Base-by-base conservation (phyloP, 2,888 invertebrate genomes). In the Pachydiplax longipennis region DNA sequence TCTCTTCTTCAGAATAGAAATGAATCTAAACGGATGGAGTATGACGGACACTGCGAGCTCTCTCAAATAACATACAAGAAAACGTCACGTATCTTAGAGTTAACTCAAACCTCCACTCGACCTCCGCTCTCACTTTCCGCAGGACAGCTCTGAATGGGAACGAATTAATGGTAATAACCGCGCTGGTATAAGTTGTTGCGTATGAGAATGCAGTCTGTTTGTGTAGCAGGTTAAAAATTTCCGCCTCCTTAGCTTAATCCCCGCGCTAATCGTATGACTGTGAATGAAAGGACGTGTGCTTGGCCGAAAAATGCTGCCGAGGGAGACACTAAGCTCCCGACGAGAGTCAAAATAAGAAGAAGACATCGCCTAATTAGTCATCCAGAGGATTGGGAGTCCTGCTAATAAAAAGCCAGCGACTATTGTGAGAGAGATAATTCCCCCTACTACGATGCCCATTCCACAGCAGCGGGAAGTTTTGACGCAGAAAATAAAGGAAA, bases 301-400 rank as follows among this genome's bases (percentile, higher is more conserved):
- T 25, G 73, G 2, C 25, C 73, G 25, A 73, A 73, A 73, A 73
- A 73, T 25, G 73, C 73, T 31, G 25, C 31, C 73, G 31, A 73
- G 73, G 31, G 73, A 73, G 73, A 31, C 73, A 73, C 31, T 73
- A 87, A 83, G 53, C 87, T 37, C n/a, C 87, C 87, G 87, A 87
- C 48, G n/a, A n/a, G n/a, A n/a, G n/a, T 58, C 48, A 83, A 83
- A 83, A 87, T 87, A 87, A 87, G 87, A 61, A 87, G 87, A 61
- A 87, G 87, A 40, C 61, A 35, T 53, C 83, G 87, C 37, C 87
- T 87, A 87, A 87, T 87, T 87, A 87, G 87, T 87, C 87, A 87
- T 61, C 87, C 61, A 35, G 61, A 61, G 87, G 87, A 87, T 87
- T 87, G 87, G 87, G 87, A 65, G 61, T 87, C 87, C 61, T 37